phyloP scores from a whole-genome alignment of 2,797 vertebrate species.

The Glossophaga mutica region DNA sequence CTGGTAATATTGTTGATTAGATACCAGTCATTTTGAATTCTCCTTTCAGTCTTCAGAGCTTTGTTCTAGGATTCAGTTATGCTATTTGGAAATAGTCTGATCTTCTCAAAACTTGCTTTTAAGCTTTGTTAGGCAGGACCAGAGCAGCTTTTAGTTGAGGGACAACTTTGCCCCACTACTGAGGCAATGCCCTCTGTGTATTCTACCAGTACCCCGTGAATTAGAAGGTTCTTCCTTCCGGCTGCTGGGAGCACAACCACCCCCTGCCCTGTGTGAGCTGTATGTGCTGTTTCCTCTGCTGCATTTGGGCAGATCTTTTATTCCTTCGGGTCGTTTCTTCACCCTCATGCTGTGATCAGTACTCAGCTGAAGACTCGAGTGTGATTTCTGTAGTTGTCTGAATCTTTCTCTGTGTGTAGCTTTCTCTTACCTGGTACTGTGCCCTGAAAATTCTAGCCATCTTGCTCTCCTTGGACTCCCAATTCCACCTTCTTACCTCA shows the following conservation, averaged over 20 bases:
- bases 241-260: neutral
- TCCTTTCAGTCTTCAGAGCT: neutral
- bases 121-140: neutral
- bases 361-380: neutral
- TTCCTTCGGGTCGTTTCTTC: neutral
- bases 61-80: neutral
- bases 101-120: neutral
- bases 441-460: neutral
- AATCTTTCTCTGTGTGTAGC: neutral
- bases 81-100: neutral
- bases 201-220: neutral
- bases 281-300: neutral
- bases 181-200: neutral
- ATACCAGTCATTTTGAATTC: neutral
- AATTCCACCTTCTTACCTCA: neutral
- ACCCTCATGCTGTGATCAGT: neutral
- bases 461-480: neutral
- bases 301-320: neutral
- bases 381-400: neutral
- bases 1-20: neutral
- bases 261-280: too few relatives aligned
- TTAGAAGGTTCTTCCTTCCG: neutral
- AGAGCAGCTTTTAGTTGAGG: neutral
- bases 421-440: neutral
- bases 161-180: neutral